These are phyloP conservation scores for Caenorhabditis sulstoni DNA, from an alignment of 2,888 invertebrate genomes.

Conservation along the genomic window DNA sequence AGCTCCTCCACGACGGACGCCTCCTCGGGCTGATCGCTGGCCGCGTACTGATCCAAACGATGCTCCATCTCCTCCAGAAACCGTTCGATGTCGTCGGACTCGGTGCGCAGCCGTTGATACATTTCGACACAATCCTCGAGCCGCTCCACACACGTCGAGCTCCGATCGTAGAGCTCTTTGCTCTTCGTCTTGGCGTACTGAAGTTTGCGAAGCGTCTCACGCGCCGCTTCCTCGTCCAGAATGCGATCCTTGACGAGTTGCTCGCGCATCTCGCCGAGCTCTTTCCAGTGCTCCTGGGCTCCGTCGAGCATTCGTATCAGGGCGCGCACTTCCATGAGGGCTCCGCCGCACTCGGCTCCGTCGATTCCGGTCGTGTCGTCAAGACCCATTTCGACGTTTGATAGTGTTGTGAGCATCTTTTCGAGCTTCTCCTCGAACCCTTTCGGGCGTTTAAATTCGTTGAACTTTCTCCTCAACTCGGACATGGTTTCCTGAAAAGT, in stretches of 20 bases:
- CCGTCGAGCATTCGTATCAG: conserved; percentile 53
- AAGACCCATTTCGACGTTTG: conserved; percentile 72
- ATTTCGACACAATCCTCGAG: conserved; percentile 73
- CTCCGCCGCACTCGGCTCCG: conserved; percentile 62
- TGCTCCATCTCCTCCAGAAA: conserved; percentile 66
- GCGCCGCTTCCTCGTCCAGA: conserved; percentile 62
- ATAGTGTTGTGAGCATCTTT: conserved; percentile 52
- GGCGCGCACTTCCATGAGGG: conserved; percentile 62
- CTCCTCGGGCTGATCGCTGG: conserved; percentile 53
- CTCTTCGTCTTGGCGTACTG: conserved; percentile 60
- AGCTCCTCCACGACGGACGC: conserved; percentile 60
- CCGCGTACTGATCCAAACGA: conserved; percentile 61
- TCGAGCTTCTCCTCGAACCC: conserved; percentile 71
- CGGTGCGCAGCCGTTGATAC: conserved; percentile 46
- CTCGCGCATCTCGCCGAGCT: conserved; percentile 42
- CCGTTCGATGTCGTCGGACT: conserved; percentile 57
- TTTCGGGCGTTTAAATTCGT: conserved; percentile 76
- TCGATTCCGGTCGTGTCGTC: conserved; percentile 75
- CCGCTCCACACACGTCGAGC: conserved; percentile 67
- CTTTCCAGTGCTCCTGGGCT: conserved; percentile 51
- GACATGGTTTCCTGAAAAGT: conserved; percentile 58
- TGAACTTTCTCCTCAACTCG: conserved; percentile 65
- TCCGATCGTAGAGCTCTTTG: conserved; percentile 64
- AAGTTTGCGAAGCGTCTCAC: conserved; percentile 47
- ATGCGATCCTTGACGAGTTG: conserved; percentile 61